Evolutionary conservation across 2,797 vertebrate genomes (phyloP).

Genomic region (Amblyopsis hoosieri): DNA sequence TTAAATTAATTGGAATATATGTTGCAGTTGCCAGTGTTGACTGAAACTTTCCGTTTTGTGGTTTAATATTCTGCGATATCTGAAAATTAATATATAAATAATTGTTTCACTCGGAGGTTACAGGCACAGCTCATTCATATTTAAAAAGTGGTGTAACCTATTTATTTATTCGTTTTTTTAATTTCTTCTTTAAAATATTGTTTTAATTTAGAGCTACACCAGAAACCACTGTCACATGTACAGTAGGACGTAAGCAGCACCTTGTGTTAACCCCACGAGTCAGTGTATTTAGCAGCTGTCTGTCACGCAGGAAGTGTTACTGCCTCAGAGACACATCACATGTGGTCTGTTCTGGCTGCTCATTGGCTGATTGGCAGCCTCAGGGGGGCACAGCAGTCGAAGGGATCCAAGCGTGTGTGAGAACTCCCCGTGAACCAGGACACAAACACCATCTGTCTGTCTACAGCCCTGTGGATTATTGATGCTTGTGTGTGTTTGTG

Average conservation of each 20-base stretch:
- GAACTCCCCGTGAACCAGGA: constrained; percentile 25
- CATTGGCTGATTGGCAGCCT: constrained; percentile 23
- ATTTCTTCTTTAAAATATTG: background rate
- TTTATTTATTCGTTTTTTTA: background rate
- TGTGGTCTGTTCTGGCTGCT: constrained; percentile 33
- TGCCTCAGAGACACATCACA: constrained; percentile 31
- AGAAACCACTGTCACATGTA: background rate
- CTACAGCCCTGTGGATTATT: constrained; percentile 29
- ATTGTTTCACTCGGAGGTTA: no score
- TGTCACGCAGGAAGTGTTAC: constrained; percentile 21
- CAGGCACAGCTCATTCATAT: no score
- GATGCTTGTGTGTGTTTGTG: constrained; percentile 27
- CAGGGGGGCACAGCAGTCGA: constrained; percentile 33
- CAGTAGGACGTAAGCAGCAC: no score
- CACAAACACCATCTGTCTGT: constrained; percentile 53
- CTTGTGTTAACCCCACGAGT: constrained; percentile 1
- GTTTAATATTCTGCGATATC: no score
- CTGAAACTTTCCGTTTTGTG: no score
- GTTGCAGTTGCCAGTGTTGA: no score
- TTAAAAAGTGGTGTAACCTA: no score
- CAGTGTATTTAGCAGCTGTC: constrained; percentile 12
- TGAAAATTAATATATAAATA: no score
- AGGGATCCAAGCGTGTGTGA: constrained; percentile 1
- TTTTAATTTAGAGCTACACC: background rate
- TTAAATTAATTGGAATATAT: no score